phyloP scores from a whole-genome alignment of 2,113 vertebrate genomes.

The Platichthys stellatus region DNA sequence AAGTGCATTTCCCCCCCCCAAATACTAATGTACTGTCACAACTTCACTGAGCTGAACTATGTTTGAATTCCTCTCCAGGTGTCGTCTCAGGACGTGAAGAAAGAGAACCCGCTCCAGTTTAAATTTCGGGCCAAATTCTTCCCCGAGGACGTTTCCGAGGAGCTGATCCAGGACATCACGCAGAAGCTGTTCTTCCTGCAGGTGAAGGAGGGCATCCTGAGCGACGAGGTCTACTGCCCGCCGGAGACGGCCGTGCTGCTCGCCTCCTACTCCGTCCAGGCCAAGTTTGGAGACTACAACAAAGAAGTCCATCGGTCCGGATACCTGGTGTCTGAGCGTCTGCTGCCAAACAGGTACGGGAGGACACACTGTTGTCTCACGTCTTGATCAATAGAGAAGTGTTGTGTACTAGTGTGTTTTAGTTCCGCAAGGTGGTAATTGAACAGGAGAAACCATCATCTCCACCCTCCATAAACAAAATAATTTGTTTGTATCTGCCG shows the following conservation, averaged over 20 bases:
- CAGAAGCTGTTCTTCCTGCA: slow-evolving; percentile 98
- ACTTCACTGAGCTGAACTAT: not conserved
- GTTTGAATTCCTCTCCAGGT: slow-evolving; percentile 81
- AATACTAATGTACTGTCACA: not conserved
- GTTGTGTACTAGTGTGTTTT: too few relatives aligned
- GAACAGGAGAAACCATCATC: too few relatives aligned
- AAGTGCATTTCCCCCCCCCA: too few relatives aligned
- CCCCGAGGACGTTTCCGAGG: slow-evolving; percentile 93
- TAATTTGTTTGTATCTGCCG: too few relatives aligned
- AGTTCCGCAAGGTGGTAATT: too few relatives aligned
- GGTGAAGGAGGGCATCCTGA: slow-evolving; percentile 93
- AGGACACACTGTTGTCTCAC: too few relatives aligned
- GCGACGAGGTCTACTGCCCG: slow-evolving; percentile 94
- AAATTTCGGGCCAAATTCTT: slow-evolving; percentile 96
- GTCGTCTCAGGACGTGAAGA: slow-evolving; percentile 91
- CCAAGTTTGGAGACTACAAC: slow-evolving; percentile 95
- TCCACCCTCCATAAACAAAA: not conserved
- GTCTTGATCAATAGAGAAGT: too few relatives aligned
- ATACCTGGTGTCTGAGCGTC: slow-evolving; percentile 90
- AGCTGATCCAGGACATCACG: slow-evolving; percentile 96
- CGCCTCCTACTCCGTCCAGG: slow-evolving; percentile 94
- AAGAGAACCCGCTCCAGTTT: slow-evolving; percentile 94
- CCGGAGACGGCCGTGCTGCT: slow-evolving; percentile 96
- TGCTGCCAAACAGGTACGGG: slow-evolving; percentile 87
- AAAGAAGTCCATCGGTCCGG: slow-evolving; percentile 89